Evolutionary conservation across 1,140 invertebrate species (phyloP).

Genomic region (Pogonognathellus flavescens): DNA sequence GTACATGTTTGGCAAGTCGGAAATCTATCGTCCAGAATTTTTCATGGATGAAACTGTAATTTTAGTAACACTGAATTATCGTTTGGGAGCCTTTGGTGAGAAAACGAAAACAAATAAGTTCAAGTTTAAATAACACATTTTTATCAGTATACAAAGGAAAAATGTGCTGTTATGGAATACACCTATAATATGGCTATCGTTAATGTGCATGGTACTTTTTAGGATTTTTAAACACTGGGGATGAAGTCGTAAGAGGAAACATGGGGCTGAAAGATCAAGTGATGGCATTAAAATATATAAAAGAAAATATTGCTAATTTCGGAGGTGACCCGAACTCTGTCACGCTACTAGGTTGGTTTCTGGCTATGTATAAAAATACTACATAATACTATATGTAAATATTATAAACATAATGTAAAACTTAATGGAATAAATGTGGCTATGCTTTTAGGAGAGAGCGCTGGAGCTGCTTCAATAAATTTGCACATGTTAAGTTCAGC

Average conservation of each 20-base stretch:
- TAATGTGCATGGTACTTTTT: neutral
- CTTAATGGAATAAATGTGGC: no score
- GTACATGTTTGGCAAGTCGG: conserved; percentile 72
- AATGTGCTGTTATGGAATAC: no score
- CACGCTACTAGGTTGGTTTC: conserved; percentile 17
- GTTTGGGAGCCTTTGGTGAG: conserved; percentile 54
- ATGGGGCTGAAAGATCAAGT: conserved; percentile 55
- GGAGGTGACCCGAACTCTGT: conserved; percentile 50
- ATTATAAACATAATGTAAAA: no score
- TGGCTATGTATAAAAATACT: no score
- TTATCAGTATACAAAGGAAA: neutral
- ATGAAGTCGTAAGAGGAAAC: conserved; percentile 53
- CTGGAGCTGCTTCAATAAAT: conserved; percentile 68
- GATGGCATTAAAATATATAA: conserved; percentile 52
- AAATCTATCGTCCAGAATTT: conserved; percentile 69
- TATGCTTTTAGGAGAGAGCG: conserved; percentile 20
- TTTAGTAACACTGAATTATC: conserved; percentile 59
- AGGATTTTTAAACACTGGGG: conserved; percentile 57
- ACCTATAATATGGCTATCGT: no score
- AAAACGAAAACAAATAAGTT: neutral
- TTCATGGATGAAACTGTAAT: conserved; percentile 65
- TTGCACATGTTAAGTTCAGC: conserved; percentile 63
- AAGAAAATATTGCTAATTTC: conserved; percentile 53
- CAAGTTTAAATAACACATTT: neutral
- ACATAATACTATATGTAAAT: no score